Evolutionary conservation across 2,113 vertebrate species (phyloP), one percentile per base, ranked within the genome.

Genomic region (Camelus dromedarius): DNA sequence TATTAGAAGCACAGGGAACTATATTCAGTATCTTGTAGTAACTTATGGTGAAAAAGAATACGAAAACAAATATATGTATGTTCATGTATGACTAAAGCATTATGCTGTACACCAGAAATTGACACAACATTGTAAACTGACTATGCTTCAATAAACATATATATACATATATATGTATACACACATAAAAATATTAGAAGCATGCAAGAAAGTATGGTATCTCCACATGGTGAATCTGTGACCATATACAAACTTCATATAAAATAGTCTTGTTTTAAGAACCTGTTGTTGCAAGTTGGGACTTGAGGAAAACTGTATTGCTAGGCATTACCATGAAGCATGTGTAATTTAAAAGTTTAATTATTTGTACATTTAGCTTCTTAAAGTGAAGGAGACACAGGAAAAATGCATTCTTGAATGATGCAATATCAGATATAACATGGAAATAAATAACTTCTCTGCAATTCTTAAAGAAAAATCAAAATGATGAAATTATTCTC

Each of bases 401-500:
- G 5, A 38, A 72, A 84, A 70, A 76, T 66, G 86, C 83, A 77
- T 96, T 82, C 82, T 96, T 91, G 76, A 98, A 70, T 35, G 15
- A 93, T 72, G 79, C 60, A 92, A 8, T 20, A 30, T 52, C 18
- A 92, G 15, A 76, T 96, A 82, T 62, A 85, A 92, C 90, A 92
- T 88, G 79, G 81, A 97, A 93, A 89, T 73, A 96, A 80, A 79
- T 67, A 18, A 73, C 52, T 92, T 16, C 60, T 96, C 6, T 58
- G 54, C 50, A 97, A 88, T 13, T 42, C 64, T 90, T 69, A 77
- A 58, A 91, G 75, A 5, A 97, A 94, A 96, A 96, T 12, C 54
- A 96, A 96, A 97, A 69, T 30, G 89, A 95, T 92, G 88, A 97
- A 76, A 95, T 80, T 60, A 80, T 95, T 92, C 89, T 56, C 67